phyloP scores from a whole-genome alignment of 2,888 invertebrate genomes.

The Lottia scabra region DNA sequence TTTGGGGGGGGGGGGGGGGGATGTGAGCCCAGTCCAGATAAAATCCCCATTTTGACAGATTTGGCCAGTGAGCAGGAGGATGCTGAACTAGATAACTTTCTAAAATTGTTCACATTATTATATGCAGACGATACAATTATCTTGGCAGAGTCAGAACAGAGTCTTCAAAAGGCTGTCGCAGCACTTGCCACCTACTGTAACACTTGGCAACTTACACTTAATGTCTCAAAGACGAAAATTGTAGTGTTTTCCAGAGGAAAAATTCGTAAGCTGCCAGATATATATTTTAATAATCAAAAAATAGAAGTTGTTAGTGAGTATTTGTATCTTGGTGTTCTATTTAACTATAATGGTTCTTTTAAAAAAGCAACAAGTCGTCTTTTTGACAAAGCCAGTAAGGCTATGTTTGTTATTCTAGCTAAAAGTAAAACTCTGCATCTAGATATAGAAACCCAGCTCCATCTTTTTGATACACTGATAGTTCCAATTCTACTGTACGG shows the following conservation, averaged over 20 bases:
- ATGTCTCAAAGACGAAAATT: conserved; percentile 22
- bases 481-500: too few species aligned
- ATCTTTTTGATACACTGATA: too few species aligned
- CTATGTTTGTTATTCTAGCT: conserved; percentile 6
- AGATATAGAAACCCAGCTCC: too few species aligned
- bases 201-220: conserved; percentile 21
- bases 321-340: too few species aligned
- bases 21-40: too few species aligned
- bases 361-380: background rate
- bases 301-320: conserved; percentile 7
- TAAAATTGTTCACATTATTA: too few species aligned
- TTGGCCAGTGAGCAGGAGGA: background rate
- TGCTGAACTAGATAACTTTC: background rate
- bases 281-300: background rate
- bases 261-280: background rate
- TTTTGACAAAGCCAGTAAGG: conserved; percentile 11
- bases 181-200: conserved; percentile 14
- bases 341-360: too few species aligned
- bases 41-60: background rate
- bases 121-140: conserved; percentile 27
- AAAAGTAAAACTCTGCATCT: too few species aligned
- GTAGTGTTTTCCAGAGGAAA: conserved; percentile 21
- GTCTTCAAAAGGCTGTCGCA: conserved; percentile 16
- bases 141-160: conserved; percentile 12
- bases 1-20: too few species aligned